phyloP scores from a whole-genome alignment of 1,140 invertebrate species.

The Bombus turneri region DNA sequence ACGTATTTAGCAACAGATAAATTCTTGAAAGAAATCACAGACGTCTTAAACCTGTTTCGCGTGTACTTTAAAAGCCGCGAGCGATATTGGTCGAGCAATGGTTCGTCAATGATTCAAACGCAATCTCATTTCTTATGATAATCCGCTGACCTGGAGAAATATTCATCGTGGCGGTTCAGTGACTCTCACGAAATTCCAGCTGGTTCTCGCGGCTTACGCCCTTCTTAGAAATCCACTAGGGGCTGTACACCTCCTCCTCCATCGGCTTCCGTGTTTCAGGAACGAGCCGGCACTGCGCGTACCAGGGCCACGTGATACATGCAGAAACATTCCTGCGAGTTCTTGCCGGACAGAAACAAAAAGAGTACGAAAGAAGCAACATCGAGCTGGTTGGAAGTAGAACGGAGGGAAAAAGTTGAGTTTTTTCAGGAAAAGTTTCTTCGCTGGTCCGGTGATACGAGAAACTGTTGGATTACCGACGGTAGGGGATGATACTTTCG shows the following conservation, averaged over 20 bases:
- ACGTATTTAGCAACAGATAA: background rate
- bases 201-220: slow-evolving; percentile 41
- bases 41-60: slow-evolving; percentile 38
- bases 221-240: slow-evolving; percentile 53
- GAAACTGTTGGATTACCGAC: slow-evolving; percentile 72
- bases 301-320: slow-evolving; percentile 65
- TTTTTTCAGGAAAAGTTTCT: slow-evolving; percentile 74
- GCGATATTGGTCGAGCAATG: slow-evolving; percentile 37
- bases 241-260: slow-evolving; percentile 38
- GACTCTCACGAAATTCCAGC: slow-evolving; percentile 61
- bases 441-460: slow-evolving; percentile 58
- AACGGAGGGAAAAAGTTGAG: slow-evolving; percentile 59
- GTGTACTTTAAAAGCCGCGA: slow-evolving; percentile 21
- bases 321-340: slow-evolving; percentile 65
- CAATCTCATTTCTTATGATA: slow-evolving; percentile 79
- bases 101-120: slow-evolving; percentile 74
- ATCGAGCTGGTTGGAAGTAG: slow-evolving; percentile 12
- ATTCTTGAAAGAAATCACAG: slow-evolving; percentile 62
- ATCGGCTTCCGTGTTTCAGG: slow-evolving; percentile 54
- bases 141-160: slow-evolving; percentile 74
- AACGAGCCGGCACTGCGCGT: slow-evolving; percentile 37
- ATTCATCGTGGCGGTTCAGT: slow-evolving; percentile 74
- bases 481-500: slow-evolving; percentile 74
- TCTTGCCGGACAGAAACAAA: slow-evolving; percentile 36
- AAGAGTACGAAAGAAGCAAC: slow-evolving; percentile 1